Conservation (phyloP, 2,797 vertebrate species). For the Loriculus beryllinus region DNA sequence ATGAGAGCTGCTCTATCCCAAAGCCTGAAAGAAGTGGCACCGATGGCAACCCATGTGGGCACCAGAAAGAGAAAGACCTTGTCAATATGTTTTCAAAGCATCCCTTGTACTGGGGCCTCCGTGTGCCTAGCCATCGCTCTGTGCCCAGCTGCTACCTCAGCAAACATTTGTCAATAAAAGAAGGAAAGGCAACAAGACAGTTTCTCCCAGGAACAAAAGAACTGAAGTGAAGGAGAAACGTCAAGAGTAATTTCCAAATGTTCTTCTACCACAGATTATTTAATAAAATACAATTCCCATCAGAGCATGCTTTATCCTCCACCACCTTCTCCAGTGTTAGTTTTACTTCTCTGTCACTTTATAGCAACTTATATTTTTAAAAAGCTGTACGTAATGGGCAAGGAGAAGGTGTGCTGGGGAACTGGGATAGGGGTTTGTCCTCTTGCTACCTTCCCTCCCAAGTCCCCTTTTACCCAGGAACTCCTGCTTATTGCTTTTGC, state of each 20-base stretch:
- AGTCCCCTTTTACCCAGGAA: fast-evolving
- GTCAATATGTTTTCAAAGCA: background rate
- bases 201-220: background rate
- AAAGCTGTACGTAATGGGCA: background rate
- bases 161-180: background rate
- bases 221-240: background rate
- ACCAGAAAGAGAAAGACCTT: background rate
- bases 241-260: background rate
- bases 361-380: background rate
- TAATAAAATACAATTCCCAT: background rate
- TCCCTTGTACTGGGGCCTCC: background rate
- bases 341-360: background rate
- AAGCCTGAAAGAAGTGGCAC: background rate
- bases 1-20: fast-evolving
- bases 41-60: fast-evolving
- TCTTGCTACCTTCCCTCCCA: background rate
- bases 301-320: background rate
- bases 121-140: fast-evolving
- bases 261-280: background rate
- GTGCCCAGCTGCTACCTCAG: background rate
- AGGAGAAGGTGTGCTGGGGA: background rate
- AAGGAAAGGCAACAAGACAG: background rate
- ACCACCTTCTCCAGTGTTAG: background rate
- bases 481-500: background rate
- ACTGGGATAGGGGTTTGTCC: background rate